These are phyloP conservation scores for Mystacides longicornis DNA, from an alignment of 2,888 invertebrate genomes.

Conservation along the genomic window DNA sequence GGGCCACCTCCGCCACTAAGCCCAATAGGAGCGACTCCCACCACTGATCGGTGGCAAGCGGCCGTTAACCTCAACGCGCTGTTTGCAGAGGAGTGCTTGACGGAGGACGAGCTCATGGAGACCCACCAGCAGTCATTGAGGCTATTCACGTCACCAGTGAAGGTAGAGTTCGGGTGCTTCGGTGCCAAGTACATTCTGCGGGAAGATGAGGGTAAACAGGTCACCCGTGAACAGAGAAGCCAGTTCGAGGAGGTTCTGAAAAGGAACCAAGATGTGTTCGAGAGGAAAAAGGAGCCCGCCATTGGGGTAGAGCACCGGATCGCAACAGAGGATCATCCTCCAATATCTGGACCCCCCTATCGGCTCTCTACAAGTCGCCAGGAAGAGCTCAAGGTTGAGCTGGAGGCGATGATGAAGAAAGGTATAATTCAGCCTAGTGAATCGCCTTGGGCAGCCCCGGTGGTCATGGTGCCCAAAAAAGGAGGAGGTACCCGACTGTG, in stretches of 20 bases:
- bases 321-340: slow-evolving; percentile 29
- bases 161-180: background rate
- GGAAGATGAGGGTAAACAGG: background rate
- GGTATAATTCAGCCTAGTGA: slow-evolving; percentile 34
- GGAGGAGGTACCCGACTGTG: slow-evolving; percentile 30
- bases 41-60: background rate
- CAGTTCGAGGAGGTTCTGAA: background rate
- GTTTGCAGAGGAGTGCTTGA: background rate
- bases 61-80: background rate
- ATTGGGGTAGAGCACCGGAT: slow-evolving; percentile 26
- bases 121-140: background rate
- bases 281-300: background rate
- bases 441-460: slow-evolving; percentile 33
- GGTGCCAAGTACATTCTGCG: background rate
- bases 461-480: slow-evolving; percentile 32
- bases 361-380: slow-evolving; percentile 29
- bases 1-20: slow-evolving; percentile 4
- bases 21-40: slow-evolving; percentile 3
- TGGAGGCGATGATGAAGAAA: slow-evolving; percentile 30
- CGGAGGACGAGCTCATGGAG: background rate
- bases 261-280: background rate
- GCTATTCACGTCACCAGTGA: background rate
- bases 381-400: slow-evolving; percentile 27
- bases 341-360: slow-evolving; percentile 31
- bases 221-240: background rate